A percentile compares a stretch with the other conserved stretches of the same genome.
phyloP scores from a whole-genome alignment of 2,797 vertebrate genomes.

The Enteromius paludinosus region DNA sequence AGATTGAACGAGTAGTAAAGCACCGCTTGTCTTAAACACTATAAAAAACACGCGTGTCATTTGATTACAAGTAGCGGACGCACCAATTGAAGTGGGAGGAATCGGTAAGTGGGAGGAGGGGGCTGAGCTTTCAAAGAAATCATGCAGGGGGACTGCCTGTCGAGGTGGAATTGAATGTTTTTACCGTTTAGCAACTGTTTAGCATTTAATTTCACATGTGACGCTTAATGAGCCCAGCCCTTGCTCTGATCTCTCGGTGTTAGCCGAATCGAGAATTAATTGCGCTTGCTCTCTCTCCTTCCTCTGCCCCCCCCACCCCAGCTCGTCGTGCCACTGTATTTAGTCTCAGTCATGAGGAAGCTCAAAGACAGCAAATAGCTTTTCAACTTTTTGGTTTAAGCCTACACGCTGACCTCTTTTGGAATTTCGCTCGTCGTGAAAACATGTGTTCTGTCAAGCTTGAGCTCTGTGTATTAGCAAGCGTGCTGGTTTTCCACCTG shows the following conservation, averaged over 20 bases:
- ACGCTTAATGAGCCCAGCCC: constrained; percentile 44
- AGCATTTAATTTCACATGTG: constrained; percentile 49
- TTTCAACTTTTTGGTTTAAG: constrained; percentile 42
- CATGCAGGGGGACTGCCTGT: constrained; percentile 41
- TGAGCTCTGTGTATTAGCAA: constrained; percentile 41
- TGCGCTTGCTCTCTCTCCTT: constrained; percentile 20
- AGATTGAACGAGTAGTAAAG: constrained; percentile 30
- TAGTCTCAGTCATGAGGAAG: neutral
- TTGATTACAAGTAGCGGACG: constrained; percentile 27
- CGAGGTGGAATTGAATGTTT: constrained; percentile 52
- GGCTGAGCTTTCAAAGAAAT: constrained; percentile 32
- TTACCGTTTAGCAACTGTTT: constrained; percentile 45
- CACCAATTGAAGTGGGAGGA: neutral
- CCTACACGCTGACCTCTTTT: constrained; percentile 29
- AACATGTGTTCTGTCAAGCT: constrained; percentile 37
- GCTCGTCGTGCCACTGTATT: constrained; percentile 8
- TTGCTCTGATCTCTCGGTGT: constrained; percentile 33
- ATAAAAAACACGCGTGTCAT: constrained; percentile 1
- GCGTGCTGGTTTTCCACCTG: constrained; percentile 27
- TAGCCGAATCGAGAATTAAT: constrained; percentile 55
- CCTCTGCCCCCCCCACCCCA: neutral
- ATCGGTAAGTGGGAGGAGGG: constrained; percentile 18
- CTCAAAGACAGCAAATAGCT: constrained; percentile 34
- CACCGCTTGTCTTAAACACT: constrained; percentile 28
- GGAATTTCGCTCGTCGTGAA: constrained; percentile 9